phyloP scores from a whole-genome alignment of 2,888 invertebrate genomes.

The Thereva nobilitata region DNA sequence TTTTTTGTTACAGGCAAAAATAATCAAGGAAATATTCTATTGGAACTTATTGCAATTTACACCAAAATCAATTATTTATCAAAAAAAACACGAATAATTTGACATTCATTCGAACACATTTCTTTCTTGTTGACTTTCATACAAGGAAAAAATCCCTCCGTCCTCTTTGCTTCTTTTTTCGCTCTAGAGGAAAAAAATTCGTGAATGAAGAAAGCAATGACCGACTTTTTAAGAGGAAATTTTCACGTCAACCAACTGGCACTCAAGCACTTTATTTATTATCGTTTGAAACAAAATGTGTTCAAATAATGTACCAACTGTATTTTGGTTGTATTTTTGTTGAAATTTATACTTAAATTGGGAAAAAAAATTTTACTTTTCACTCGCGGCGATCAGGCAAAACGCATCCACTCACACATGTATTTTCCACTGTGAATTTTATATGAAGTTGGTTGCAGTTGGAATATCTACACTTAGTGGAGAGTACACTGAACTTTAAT shows the following conservation, averaged over 20 bases:
- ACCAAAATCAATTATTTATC: slow-evolving; percentile 23
- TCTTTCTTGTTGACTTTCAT: slow-evolving; percentile 31
- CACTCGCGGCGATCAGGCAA: slow-evolving; percentile 67
- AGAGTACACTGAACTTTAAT: slow-evolving; percentile 9
- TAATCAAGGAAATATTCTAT: slow-evolving; percentile 12
- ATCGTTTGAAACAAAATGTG: slow-evolving; percentile 33
- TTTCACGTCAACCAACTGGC: slow-evolving; percentile 9
- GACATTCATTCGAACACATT: slow-evolving; percentile 35
- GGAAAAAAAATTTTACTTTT: slow-evolving; percentile 55
- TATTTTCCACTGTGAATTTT: slow-evolving; percentile 37
- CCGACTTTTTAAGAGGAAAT: slow-evolving; percentile 23
- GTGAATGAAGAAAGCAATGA: slow-evolving; percentile 35
- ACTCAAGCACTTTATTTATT: slow-evolving; percentile 25
- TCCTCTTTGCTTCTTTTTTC: slow-evolving; percentile 22
- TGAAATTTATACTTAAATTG: slow-evolving; percentile 29
- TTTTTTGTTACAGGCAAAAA: neutral
- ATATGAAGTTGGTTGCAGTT: slow-evolving; percentile 25
- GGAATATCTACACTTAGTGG: neutral
- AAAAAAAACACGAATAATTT: neutral
- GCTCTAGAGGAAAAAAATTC: neutral
- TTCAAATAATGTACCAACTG: slow-evolving; percentile 37
- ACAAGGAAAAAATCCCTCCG: slow-evolving; percentile 30
- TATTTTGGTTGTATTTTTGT: slow-evolving; percentile 30
- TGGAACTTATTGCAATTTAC: slow-evolving; percentile 3
- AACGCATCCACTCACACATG: slow-evolving; percentile 62